Percentiles rank a stretch among this genome's conserved stretches.
These are phyloP conservation scores for Coregonus clupeaformis DNA, from an alignment of 2,113 vertebrate genomes.

Conservation along the genomic window DNA sequence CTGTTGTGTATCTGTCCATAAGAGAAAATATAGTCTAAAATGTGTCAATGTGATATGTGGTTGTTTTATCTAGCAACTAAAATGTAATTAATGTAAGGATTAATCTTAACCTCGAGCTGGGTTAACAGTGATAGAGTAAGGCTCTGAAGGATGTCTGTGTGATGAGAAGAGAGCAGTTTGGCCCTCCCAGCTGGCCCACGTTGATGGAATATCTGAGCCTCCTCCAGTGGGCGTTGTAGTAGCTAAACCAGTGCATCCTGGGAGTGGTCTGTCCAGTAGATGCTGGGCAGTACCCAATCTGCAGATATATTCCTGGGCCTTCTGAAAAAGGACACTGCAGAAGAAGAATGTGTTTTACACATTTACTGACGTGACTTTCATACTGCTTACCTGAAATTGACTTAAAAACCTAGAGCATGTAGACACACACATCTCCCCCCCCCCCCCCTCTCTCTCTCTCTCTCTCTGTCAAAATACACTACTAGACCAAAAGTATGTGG, in stretches of 20 bases:
- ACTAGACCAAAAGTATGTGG: too few relatives aligned
- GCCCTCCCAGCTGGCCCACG: conserved; percentile 79
- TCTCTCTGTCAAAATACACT: too few relatives aligned
- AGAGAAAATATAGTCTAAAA: too few relatives aligned
- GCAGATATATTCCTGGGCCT: conserved; percentile 82
- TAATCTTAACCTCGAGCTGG: conserved; percentile 78
- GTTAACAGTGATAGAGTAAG: conserved; percentile 85
- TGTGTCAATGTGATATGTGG: too few relatives aligned
- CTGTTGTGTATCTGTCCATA: too few relatives aligned
- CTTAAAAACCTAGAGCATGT: neutral
- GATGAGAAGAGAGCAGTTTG: conserved; percentile 83
- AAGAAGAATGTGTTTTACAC: neutral
- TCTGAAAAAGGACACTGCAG: conserved; percentile 82
- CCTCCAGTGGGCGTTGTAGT: conserved; percentile 84
- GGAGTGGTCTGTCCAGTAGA: conserved; percentile 90
- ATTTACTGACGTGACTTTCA: neutral
- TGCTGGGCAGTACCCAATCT: conserved; percentile 84
- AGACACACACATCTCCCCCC: neutral
- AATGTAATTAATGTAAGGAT: neutral
- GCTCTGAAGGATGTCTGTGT: conserved; percentile 84
- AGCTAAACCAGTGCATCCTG: conserved; percentile 86
- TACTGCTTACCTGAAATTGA: neutral
- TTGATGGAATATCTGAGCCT: conserved; percentile 85
- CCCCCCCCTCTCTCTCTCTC: too few relatives aligned
- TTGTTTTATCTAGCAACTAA: too few relatives aligned